A percentile compares a stretch with the other conserved stretches of the same genome.
Evolutionary conservation across 2,888 invertebrate species (phyloP).

Genomic region (Cheiracanthium punctorium): DNA sequence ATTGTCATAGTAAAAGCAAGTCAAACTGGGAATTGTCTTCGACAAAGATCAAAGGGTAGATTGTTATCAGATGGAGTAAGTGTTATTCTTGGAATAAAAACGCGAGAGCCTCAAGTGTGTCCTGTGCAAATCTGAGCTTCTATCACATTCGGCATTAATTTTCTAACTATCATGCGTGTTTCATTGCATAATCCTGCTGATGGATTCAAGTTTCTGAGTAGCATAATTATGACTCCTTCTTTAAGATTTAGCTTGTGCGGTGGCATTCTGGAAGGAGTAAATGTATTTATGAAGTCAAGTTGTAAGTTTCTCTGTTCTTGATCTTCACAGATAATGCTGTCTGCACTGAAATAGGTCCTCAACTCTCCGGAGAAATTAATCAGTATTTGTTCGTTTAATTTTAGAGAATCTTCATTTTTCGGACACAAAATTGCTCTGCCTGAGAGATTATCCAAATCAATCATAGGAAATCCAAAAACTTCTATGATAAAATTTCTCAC

Average conservation of each 20-base stretch:
- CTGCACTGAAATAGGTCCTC: background rate
- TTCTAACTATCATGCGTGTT: background rate
- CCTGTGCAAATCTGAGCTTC: background rate
- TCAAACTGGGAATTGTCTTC: too few species aligned
- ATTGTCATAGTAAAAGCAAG: too few species aligned
- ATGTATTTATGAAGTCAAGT: background rate
- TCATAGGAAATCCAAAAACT: too few species aligned
- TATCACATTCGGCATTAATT: background rate
- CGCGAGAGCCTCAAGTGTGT: background rate
- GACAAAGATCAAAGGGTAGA: too few species aligned
- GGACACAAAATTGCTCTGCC: conserved; percentile 7
- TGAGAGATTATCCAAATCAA: background rate
- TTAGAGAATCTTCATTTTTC: background rate
- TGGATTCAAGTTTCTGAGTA: conserved; percentile 13
- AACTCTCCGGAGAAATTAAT: background rate
- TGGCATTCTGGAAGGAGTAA: background rate
- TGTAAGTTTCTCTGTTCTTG: background rate
- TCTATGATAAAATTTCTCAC: too few species aligned
- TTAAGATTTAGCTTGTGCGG: background rate
- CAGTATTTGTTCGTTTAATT: background rate
- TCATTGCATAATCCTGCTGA: conserved; percentile 11
- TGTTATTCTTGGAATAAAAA: background rate
- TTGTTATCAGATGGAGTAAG: background rate
- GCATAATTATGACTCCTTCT: background rate
- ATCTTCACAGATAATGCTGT: background rate